Evolutionary conservation across 2,797 vertebrate species (phyloP).

Genomic region (Pyrocephalus nanus): DNA sequence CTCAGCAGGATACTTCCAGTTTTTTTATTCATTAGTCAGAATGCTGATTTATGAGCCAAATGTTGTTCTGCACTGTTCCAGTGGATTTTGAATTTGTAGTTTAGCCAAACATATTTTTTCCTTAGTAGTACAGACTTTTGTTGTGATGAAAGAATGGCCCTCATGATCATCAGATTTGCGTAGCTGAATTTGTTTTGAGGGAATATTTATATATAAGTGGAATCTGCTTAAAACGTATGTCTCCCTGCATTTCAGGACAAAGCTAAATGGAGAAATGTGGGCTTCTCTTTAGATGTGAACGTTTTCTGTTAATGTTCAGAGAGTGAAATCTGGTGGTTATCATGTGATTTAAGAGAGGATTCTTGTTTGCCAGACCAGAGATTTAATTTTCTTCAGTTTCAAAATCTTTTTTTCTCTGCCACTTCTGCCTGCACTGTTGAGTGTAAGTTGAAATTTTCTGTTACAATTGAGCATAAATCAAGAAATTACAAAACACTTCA

Average conservation of each 20-base stretch:
- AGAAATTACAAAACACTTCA: neutral
- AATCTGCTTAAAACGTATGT: neutral
- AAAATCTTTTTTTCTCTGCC: neutral
- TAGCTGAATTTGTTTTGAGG: neutral
- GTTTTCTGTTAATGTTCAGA: neutral
- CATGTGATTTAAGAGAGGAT: neutral
- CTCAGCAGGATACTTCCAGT: slow-evolving; percentile 34
- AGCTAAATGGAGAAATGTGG: neutral
- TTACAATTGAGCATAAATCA: neutral
- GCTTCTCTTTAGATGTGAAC: neutral
- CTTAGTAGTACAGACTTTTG: neutral
- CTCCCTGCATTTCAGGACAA: neutral
- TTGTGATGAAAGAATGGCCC: neutral
- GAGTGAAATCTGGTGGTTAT: neutral
- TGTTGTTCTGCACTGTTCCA: slow-evolving; percentile 38
- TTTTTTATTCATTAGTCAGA: slow-evolving; percentile 27
- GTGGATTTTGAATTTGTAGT: slow-evolving; percentile 3
- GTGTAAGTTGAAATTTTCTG: neutral
- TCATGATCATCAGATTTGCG: neutral
- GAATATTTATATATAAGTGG: neutral
- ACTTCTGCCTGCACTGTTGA: neutral
- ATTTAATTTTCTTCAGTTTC: neutral
- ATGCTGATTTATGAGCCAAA: slow-evolving; percentile 50
- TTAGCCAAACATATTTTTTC: slow-evolving; percentile 30
- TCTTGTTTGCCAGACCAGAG: neutral